Conservation (phyloP, 2,888 invertebrate genomes). For the Isoperla grammatica region DNA sequence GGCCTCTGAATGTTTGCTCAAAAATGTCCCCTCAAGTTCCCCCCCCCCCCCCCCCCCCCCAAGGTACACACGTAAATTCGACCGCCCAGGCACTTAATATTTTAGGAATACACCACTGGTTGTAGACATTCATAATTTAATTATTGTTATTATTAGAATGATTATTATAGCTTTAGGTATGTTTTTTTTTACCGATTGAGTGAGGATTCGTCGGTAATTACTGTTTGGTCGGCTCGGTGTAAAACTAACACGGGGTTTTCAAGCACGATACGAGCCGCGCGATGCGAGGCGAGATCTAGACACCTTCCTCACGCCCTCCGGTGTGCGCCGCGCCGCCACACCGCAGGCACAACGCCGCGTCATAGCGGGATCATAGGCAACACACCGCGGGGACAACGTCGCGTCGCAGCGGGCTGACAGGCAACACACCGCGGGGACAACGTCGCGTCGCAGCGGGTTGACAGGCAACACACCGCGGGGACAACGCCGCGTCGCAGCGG, state of each 20-base stretch:
- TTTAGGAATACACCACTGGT: too few species aligned
- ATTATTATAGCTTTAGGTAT: slow-evolving; percentile 14
- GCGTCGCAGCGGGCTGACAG: not conserved
- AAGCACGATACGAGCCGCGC: not conserved
- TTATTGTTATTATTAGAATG: slow-evolving; percentile 13
- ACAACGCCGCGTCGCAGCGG: too few species aligned
- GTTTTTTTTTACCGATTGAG: slow-evolving; percentile 6
- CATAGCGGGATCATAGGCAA: not conserved
- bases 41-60: too few species aligned
- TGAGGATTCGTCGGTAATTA: slow-evolving; percentile 10
- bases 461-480: not conserved
- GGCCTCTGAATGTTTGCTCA: too few species aligned
- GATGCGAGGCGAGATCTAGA: slow-evolving; percentile 3
- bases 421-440: not conserved
- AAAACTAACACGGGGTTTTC: slow-evolving; percentile 8
- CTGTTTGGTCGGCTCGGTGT: not conserved
- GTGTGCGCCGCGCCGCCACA: not conserved
- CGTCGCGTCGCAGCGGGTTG: not conserved
- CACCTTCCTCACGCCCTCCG: not conserved
- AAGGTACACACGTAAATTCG: too few species aligned
- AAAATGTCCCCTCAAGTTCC: too few species aligned
- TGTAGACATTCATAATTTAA: slow-evolving; percentile 18
- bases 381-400: not conserved
- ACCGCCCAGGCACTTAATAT: too few species aligned
- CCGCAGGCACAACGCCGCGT: not conserved